Conservation (phyloP, 2,888 invertebrate species). For the Tuberolachnus salignus region DNA sequence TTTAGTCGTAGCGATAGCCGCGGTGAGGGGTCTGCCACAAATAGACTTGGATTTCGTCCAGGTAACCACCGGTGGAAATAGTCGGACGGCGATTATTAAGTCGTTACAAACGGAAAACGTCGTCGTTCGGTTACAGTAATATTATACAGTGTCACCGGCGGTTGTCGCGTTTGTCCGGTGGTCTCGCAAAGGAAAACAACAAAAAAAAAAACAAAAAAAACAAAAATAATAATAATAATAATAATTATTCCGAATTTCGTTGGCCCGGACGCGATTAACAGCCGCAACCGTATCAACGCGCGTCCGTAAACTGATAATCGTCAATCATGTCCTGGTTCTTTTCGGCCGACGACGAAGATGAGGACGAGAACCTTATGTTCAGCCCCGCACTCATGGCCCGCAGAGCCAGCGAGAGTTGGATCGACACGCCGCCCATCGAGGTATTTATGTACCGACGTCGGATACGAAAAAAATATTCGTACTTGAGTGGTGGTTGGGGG, state of each 20-base stretch:
- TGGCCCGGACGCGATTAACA: too few species aligned
- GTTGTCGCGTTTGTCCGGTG: background rate
- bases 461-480: background rate
- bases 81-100: background rate
- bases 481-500: too few species aligned
- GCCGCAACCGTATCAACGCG: too few species aligned
- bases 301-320: too few species aligned
- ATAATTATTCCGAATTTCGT: too few species aligned
- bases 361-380: constrained; percentile 84
- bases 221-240: too few species aligned
- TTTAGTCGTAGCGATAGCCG: background rate
- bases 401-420: constrained; percentile 88
- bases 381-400: constrained; percentile 86
- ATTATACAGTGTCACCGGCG: background rate
- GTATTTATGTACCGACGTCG: too few species aligned
- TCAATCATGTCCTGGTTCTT: constrained; percentile 70
- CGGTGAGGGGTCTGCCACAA: constrained; percentile 16
- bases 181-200: too few species aligned
- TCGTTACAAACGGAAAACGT: constrained; percentile 1
- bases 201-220: too few species aligned
- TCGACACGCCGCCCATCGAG: constrained; percentile 85
- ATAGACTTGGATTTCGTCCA: constrained; percentile 41
- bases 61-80: background rate
- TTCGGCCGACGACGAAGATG: constrained; percentile 79
- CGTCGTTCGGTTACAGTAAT: background rate